These are phyloP conservation scores for Amphimedon queenslandica DNA, from an alignment of 37 sponge, comb jelly and placozoan species.

Conservation along the genomic window DNA sequence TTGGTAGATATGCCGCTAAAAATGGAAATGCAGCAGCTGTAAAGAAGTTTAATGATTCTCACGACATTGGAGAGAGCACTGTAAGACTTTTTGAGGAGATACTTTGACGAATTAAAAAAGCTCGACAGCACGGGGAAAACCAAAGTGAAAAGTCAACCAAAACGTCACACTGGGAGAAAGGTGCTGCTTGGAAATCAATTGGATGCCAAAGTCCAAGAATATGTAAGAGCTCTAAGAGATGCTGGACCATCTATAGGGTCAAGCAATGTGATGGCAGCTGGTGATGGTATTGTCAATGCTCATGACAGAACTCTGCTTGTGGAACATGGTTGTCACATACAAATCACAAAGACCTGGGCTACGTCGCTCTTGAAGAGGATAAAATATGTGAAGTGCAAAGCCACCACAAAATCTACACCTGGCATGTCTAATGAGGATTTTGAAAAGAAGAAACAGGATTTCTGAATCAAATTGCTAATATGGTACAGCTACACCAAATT, in stretches of 20 bases:
- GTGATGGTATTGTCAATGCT: conserved; percentile 9
- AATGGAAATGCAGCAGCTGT: conserved; percentile 32
- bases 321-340: conserved; percentile 7
- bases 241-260: neutral
- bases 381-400: conserved; percentile 3
- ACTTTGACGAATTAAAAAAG: conserved; percentile 12
- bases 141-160: conserved; percentile 14
- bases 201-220: conserved; percentile 10
- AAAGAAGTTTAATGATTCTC: conserved; percentile 8
- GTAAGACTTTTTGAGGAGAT: conserved; percentile 1
- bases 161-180: neutral
- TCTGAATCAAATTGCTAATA: conserved; percentile 2
- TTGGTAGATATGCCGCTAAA: conserved; percentile 7
- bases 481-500: neutral
- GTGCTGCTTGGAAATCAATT: conserved; percentile 15
- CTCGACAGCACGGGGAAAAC: neutral
- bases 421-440: conserved; percentile 10
- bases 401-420: neutral
- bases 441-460: neutral
- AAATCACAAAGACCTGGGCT: conserved; percentile 5
- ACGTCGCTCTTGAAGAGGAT: conserved; percentile 7
- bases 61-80: conserved; percentile 17
- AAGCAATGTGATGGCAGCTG: conserved; percentile 9
- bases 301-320: conserved; percentile 13
- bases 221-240: conserved; percentile 1